Base-by-base conservation (phyloP, 2,113 vertebrate genomes). In the Argyrosomus japonicus region DNA sequence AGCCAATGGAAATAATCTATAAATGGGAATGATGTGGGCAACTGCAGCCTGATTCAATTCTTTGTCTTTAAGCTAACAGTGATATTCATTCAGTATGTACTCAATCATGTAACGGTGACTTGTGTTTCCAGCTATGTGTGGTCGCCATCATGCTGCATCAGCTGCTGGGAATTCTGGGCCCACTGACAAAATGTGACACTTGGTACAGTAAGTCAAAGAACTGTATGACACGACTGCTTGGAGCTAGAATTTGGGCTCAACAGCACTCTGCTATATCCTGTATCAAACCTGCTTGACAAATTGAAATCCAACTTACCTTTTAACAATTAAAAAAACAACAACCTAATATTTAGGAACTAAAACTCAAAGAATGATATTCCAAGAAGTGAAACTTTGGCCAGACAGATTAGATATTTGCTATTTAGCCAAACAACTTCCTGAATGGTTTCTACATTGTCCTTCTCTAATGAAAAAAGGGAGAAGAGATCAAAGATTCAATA, bases 101-200 rank as follows among this genome's bases (percentile, higher is more conserved):
- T 86, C 65, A 61, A 75, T 70, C 51, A 82, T 57, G 77, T 27
- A 81, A 80, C 58, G 17, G 58, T 82, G 87, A 87, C 83, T 79
- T 68, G 64, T 79, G 75, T 87, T 77, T 90, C 36, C 85, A 91
- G 73, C 56, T 87, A 89, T 91, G 84, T 85, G 75, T 72, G 62
- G 67, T 71, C 79, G 71, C 72, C 62, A 47, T 82, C 77, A 74
- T 77, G 77, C 58, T 62, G 54, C 72, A 86, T 90, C 73, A 90
- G 87, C 88, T 90, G 89, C 83, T 83, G 45, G 70, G 48, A 87
- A 85, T 87, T 87, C 83, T 88, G 85, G 79, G 77, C 76, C 68
- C 68, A 57, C 57, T 90, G 83, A 89, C 85, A 90, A 87, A 80
- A 86, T 83, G 48, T 57, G 72, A 81, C 90, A 87, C 75, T 84